phyloP scores from a whole-genome alignment of 53 echinoderm and acorn worm genomes.

The Holothuria leucospilota region DNA sequence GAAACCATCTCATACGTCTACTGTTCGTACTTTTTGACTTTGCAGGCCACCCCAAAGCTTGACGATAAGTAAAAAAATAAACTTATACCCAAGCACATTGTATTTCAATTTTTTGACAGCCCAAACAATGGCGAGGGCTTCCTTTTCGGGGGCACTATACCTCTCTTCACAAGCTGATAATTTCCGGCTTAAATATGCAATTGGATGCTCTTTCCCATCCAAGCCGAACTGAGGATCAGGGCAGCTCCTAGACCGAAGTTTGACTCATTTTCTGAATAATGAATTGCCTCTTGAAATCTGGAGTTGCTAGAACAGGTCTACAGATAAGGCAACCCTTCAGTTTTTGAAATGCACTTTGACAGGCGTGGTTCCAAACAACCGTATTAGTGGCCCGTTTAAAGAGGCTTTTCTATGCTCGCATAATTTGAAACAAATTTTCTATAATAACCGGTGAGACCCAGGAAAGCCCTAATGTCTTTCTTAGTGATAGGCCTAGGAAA shows the following conservation, averaged over 20 bases:
- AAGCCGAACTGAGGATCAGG: slow-evolving; percentile 28
- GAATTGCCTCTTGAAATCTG: neutral
- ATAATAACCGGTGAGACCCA: no score
- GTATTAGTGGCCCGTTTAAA: slow-evolving; percentile 1
- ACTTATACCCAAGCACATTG: neutral
- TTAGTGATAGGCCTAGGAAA: no score
- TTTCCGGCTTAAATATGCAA: no score
- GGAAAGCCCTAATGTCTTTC: no score
- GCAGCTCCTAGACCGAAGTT: slow-evolving; percentile 40
- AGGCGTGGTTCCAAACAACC: slow-evolving; percentile 4
- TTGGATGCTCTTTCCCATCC: slow-evolving; percentile 40
- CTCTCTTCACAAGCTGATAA: neutral
- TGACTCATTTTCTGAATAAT: slow-evolving; percentile 8
- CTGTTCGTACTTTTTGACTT: no score
- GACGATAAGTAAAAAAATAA: neutral
- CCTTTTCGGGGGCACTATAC: slow-evolving; percentile 3
- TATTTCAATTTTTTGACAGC: no score
- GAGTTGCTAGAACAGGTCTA: slow-evolving; percentile 16
- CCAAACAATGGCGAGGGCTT: no score
- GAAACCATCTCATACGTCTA: no score
- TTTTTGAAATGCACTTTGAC: no score
- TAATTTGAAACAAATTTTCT: no score
- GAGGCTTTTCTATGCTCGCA: neutral
- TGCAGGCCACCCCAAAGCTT: no score
- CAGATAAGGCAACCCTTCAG: no score